Base-by-base conservation (phyloP, 2,797 vertebrate species). In the Intellagama lesueurii region DNA sequence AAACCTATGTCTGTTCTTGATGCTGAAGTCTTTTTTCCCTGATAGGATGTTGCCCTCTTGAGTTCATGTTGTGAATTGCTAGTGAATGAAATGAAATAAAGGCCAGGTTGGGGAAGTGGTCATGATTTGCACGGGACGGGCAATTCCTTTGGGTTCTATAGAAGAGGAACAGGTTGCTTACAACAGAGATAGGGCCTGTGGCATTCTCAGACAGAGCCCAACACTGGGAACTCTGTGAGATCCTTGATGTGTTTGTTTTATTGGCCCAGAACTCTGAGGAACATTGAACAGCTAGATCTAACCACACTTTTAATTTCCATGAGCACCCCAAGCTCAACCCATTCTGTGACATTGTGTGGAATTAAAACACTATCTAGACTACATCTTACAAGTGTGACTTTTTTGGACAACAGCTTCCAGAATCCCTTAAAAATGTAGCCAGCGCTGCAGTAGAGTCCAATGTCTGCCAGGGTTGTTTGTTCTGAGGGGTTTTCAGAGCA, bases 1-100 rank as follows among this genome's bases (percentile, higher is more conserved):
- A 12, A 44, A 56, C 5, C n/a, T 26, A 32, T 30, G 26, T 44
- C 40, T 44, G 68, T 26, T 12, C 32, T 44, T 40, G 32, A n/a
- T 7, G 16, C 14, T 52, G 22, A 24, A 17, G 22, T 1, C 26
- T 47, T 12, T 70, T 88, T 88, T 88, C 35, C 73, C 2, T 66
- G 60, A 77, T 35, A 30, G 44, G 47, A 26, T 84, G 9, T 30
- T 88, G 87, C 81, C 87, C 87, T 88, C 87, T 84, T 4, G 60
- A 69, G 87, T 52, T 4, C 32, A 11, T 70, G 1, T 30, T 69
- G 1, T 78, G 26, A 52, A 78, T 3, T 30, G 73, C 81, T 69
- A 77, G 44, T 22, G 19, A 70, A 9, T 64, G 16, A 64, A 64
- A 22, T 64, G 28, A 83, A 40, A 69, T 22, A 11, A 16, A n/a